Conservation (phyloP, 2,113 vertebrate genomes). For the Etheostoma cragini region DNA sequence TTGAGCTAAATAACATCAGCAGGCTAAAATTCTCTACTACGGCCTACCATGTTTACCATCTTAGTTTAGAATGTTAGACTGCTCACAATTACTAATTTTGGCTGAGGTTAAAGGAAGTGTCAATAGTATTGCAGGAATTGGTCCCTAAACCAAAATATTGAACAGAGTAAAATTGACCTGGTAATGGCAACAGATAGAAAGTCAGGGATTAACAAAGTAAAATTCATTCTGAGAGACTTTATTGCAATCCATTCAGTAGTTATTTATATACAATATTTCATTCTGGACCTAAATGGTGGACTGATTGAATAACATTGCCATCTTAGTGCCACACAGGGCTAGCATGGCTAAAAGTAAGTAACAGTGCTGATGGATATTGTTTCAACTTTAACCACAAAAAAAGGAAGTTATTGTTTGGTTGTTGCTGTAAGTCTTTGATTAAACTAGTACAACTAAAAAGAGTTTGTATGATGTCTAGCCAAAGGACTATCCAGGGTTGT, state of each 20-base stretch:
- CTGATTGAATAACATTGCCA: not conserved
- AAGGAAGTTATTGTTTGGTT: not conserved
- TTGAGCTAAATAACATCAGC: not conserved
- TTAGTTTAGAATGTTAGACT: not conserved
- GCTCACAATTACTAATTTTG: not conserved
- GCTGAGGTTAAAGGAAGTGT: not conserved
- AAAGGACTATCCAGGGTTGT: not conserved
- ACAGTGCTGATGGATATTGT: not conserved
- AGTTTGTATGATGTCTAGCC: not conserved
- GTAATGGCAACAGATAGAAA: too few relatives aligned
- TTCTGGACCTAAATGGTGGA: too few relatives aligned
- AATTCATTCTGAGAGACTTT: not conserved
- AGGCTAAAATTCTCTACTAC: not conserved
- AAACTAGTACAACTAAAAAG: not conserved
- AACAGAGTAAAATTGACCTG: not conserved
- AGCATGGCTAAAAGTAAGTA: not conserved
- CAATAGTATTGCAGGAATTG: not conserved
- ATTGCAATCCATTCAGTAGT: not conserved
- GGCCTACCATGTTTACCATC: not conserved
- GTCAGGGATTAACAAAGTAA: too few relatives aligned
- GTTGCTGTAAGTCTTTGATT: not conserved
- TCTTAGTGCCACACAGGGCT: too few relatives aligned
- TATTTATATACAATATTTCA: too few relatives aligned
- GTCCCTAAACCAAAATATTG: not conserved
- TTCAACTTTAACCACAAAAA: not conserved